Base-by-base conservation (phyloP, 2,888 invertebrate species). In the Ethmia dodecea region DNA sequence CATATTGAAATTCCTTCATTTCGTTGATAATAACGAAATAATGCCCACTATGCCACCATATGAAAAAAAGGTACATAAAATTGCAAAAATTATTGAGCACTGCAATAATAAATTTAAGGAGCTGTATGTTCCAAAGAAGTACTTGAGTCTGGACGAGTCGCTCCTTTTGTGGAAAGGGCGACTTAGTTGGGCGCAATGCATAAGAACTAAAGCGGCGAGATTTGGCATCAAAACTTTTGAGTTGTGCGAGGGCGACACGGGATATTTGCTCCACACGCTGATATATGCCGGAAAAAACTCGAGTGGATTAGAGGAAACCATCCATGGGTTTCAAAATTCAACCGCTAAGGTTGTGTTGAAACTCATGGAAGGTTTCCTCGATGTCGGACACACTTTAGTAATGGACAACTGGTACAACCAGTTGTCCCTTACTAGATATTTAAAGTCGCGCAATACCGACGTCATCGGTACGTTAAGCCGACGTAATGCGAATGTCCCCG, bases 111-210 rank as follows among this genome's bases (percentile, higher is more conserved):
- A n/a, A 5, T 24, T 24, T 10, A 24, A n/a, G 5, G 6, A 5
- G 9, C 24, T 24, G 24, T 24, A 24, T n/a, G n/a, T n/a, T 3
- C 24, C 24, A n/a, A 5, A 24, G 10, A 24, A n/a, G 24, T n/a
- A 24, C 3, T n/a, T 24, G 24, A 24, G 24, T 10, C 5, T 49
- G 18, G 43, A 45, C 27, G 47, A 49, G 32, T 42, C 41, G 10
- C 28, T 46, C 32, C 37, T 44, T 13, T 38, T 47, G n/a, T 51
- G 47, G 46, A 48, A 51, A 15, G 45, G 45, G 9, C 38, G 29
- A 5, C 18, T 43, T 12, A 35, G 28, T 12, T 46, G 47, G 43
- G 12, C 43, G 3, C 42, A 43, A 26, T 38, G 43, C 33, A 45
- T 45, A 30, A 33, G 44, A 3, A 18, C 42, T 9, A 47, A 47